Evolutionary conservation across 2,888 invertebrate species (phyloP).

Genomic region (Toxonevra muliebris): DNA sequence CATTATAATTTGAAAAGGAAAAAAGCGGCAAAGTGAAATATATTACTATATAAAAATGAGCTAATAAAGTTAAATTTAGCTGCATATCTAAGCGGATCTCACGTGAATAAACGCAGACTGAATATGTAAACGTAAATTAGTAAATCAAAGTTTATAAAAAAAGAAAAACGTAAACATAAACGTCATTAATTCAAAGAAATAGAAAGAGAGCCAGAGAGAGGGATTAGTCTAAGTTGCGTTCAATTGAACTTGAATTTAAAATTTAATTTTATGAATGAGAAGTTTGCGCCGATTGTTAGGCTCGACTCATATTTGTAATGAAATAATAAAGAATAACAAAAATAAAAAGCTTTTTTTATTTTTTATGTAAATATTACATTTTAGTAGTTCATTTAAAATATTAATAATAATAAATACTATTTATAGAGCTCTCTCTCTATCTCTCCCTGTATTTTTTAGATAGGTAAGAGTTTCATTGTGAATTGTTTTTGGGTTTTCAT

Average conservation of each 20-base stretch:
- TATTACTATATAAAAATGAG: neutral
- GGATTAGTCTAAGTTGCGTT: constrained; percentile 1
- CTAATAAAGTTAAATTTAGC: constrained; percentile 28
- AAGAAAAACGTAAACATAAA: neutral
- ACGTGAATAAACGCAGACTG: constrained; percentile 7
- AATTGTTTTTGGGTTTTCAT: too few relatives aligned
- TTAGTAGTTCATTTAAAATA: too few relatives aligned
- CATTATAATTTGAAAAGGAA: constrained; percentile 10
- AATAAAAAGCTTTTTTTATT: too few relatives aligned
- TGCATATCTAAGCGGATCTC: constrained; percentile 32
- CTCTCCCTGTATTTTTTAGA: too few relatives aligned
- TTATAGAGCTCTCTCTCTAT: too few relatives aligned
- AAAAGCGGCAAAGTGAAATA: too few relatives aligned
- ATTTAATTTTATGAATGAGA: too few relatives aligned
- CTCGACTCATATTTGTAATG: neutral
- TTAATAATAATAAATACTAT: too few relatives aligned
- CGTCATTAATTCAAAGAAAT: constrained; percentile 3
- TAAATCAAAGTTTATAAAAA: neutral
- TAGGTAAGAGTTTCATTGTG: too few relatives aligned
- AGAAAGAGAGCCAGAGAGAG: neutral
- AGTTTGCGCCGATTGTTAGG: too few relatives aligned
- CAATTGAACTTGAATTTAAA: constrained; percentile 14
- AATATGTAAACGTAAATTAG: constrained; percentile 15
- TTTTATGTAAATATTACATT: too few relatives aligned
- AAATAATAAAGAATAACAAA: neutral